phyloP scores from a whole-genome alignment of 2,888 invertebrate genomes.

The Heliothis peltigera region DNA sequence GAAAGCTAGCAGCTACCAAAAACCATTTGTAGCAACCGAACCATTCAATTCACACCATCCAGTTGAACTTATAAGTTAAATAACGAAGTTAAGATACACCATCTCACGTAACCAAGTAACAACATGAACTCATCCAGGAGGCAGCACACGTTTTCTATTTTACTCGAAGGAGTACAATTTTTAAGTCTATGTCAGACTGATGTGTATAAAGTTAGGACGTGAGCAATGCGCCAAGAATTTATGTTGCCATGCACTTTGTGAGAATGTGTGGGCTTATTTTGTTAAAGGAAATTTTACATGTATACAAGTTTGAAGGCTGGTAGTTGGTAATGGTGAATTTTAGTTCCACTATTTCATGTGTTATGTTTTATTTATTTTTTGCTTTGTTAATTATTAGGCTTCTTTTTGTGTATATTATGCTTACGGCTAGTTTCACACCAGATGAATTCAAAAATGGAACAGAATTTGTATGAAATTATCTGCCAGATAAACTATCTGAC shows the following conservation, averaged over 20 bases:
- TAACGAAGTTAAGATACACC: constrained; percentile 60
- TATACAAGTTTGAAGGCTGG: neutral
- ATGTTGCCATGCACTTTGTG: constrained; percentile 52
- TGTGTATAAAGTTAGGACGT: constrained; percentile 71
- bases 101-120: constrained; percentile 56
- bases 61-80: constrained; percentile 46
- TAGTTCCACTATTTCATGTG: too few species aligned
- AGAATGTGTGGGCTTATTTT: constrained; percentile 28
- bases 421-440: too few species aligned
- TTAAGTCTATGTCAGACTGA: constrained; percentile 72
- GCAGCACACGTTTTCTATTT: constrained; percentile 74
- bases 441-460: too few species aligned
- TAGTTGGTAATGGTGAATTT: too few species aligned
- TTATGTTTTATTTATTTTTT: too few species aligned
- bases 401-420: too few species aligned
- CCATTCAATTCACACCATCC: constrained; percentile 38
- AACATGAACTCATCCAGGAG: constrained; percentile 55
- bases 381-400: too few species aligned
- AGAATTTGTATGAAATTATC: too few species aligned
- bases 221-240: constrained; percentile 55
- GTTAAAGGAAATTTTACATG: constrained; percentile 2
- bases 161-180: constrained; percentile 71
- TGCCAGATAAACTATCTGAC: too few species aligned
- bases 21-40: constrained; percentile 34
- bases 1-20: constrained; percentile 9